These are phyloP conservation scores for Drosophila percnosoma DNA, from an alignment of 2,888 invertebrate genomes.

Conservation along the genomic window DNA sequence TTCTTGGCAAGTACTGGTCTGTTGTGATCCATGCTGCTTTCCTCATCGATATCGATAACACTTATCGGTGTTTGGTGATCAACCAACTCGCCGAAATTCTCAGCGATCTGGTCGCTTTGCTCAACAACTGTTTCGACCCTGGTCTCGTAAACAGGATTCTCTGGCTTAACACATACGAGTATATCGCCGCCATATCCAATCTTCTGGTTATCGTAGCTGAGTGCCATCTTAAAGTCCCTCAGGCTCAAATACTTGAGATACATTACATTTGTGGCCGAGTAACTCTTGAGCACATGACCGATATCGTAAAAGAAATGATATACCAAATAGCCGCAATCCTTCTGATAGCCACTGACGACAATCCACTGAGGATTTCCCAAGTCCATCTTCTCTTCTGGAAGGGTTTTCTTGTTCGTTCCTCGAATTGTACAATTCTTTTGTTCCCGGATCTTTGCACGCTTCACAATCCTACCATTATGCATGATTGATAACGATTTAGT, in stretches of 20 bases:
- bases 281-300: conserved; percentile 39
- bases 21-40: neutral
- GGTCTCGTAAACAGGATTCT: conserved; percentile 28
- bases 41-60: conserved; percentile 21
- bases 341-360: conserved; percentile 51
- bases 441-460: neutral
- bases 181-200: conserved; percentile 67
- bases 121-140: conserved; percentile 1
- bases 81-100: neutral
- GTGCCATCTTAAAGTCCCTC: conserved; percentile 46
- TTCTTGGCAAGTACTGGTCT: neutral
- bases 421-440: neutral
- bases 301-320: conserved; percentile 63
- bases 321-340: conserved; percentile 24
- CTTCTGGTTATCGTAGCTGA: conserved; percentile 60
- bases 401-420: no score
- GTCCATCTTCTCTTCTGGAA: neutral
- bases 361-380: conserved; percentile 43
- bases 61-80: neutral
- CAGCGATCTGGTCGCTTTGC: neutral
- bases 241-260: conserved; percentile 46
- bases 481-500: neutral
- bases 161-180: conserved; percentile 33
- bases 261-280: conserved; percentile 41
- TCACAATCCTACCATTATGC: neutral